A percentile compares a stretch with the other conserved stretches of the same genome.
Evolutionary conservation across 2,113 vertebrate species (phyloP).

Genomic region (Dunckerocampus dactyliophorus): DNA sequence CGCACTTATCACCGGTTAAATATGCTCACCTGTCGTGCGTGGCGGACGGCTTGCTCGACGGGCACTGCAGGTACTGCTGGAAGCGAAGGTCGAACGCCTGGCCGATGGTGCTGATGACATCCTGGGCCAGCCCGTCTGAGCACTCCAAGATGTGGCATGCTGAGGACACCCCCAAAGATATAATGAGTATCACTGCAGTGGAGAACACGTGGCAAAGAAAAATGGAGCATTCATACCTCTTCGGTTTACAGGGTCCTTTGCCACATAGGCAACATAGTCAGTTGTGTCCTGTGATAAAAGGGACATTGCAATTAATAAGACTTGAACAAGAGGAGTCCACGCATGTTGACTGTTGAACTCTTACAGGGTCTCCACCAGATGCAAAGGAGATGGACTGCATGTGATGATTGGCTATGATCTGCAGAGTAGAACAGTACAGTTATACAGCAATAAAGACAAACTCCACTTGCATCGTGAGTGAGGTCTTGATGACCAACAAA

Average conservation of each 20-base stretch:
- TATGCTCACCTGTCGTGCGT: constrained; percentile 85
- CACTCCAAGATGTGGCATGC: constrained; percentile 98
- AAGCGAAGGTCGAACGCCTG: constrained; percentile 98
- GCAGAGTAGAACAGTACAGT: constrained; percentile 37
- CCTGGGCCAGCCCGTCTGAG: constrained; percentile 88
- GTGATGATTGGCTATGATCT: constrained; percentile 99
- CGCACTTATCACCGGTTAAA: no score
- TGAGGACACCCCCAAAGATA: constrained; percentile 44
- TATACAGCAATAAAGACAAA: no score
- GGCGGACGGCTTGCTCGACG: constrained; percentile 80
- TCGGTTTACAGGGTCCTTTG: constrained; percentile 96
- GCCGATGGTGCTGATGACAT: constrained; percentile 93
- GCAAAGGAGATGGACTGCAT: constrained; percentile 99
- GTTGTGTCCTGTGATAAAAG: constrained; percentile 84
- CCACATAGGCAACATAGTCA: constrained; percentile 95
- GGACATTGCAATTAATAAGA: neutral
- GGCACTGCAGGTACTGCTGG: constrained; percentile 92
- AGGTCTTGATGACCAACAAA: no score
- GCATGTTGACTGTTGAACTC: constrained; percentile 26
- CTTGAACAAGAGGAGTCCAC: neutral
- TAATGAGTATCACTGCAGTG: neutral
- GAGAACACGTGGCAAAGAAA: neutral
- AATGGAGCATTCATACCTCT: constrained; percentile 79
- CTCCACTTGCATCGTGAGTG: no score
- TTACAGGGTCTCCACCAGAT: constrained; percentile 95